Evolutionary conservation across 2,113 vertebrate genomes (phyloP).

Genomic region (Pollachius pollachius): DNA sequence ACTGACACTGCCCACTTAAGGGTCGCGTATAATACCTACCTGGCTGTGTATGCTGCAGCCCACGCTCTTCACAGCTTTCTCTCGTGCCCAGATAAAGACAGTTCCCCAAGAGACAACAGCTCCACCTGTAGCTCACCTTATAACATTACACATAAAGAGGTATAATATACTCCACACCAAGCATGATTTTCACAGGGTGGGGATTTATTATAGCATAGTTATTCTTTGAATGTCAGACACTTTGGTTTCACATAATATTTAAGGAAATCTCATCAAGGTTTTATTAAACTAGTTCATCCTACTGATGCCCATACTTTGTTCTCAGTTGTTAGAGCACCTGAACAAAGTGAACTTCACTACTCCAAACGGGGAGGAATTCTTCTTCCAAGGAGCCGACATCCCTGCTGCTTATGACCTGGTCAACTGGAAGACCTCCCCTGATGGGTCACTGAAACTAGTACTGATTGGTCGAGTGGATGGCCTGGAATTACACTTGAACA

Average conservation of each 20-base stretch:
- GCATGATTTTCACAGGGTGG: too few relatives aligned
- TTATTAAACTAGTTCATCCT: too few relatives aligned
- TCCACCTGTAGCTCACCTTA: conserved; percentile 49
- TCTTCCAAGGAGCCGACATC: conserved; percentile 60
- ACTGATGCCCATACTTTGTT: not conserved
- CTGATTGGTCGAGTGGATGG: conserved; percentile 42
- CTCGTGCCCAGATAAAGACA: conserved; percentile 45
- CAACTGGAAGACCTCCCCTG: conserved; percentile 56
- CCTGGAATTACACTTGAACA: conserved; percentile 40
- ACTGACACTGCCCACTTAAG: conserved; percentile 68
- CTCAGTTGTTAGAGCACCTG: conserved; percentile 64
- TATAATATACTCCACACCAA: conserved; percentile 16
- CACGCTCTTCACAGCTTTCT: conserved; percentile 70
- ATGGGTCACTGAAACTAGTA: conserved; percentile 35
- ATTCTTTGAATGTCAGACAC: too few relatives aligned
- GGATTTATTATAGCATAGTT: too few relatives aligned
- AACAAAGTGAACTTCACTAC: conserved; percentile 64
- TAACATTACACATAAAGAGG: conserved; percentile 58
- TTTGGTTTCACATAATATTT: too few relatives aligned
- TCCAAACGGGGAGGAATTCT: conserved; percentile 62
- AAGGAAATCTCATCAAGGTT: too few relatives aligned
- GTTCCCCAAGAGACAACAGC: conserved; percentile 23
- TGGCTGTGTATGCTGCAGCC: conserved; percentile 74
- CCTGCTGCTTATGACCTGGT: conserved; percentile 71
- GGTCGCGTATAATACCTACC: conserved; percentile 73